These are phyloP conservation scores for Leucoptera coffeella DNA, from an alignment of 2,888 invertebrate genomes.

Conservation along the genomic window DNA sequence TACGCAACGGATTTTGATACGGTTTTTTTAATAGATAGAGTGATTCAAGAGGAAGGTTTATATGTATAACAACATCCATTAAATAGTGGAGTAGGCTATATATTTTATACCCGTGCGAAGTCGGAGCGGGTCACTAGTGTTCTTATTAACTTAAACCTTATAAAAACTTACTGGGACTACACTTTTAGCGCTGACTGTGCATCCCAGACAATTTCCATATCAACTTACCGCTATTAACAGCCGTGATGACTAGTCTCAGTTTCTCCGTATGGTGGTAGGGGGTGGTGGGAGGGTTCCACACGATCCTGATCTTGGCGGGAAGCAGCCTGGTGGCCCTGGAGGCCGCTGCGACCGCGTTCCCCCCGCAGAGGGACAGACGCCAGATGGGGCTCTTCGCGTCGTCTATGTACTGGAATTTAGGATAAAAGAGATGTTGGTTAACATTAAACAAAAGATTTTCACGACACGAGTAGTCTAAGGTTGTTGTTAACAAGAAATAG, in stretches of 20 bases:
- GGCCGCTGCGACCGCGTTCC: conserved; percentile 46
- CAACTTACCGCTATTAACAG: conserved; percentile 38
- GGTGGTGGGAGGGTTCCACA: conserved; percentile 46
- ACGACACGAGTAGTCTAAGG: background rate
- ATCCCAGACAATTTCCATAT: no score
- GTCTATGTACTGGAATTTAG: conserved; percentile 24
- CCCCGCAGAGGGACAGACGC: conserved; percentile 51
- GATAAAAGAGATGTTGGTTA: background rate
- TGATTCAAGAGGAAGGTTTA: no score
- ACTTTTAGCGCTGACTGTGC: no score
- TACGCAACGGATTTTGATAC: no score
- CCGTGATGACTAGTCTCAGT: conserved; percentile 35
- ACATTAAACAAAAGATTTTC: background rate
- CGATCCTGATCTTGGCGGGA: conserved; percentile 48
- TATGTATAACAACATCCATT: no score
- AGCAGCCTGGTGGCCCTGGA: conserved; percentile 37
- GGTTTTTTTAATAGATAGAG: no score
- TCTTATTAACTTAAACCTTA: no score
- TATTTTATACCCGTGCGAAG: no score
- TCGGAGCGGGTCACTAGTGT: no score
- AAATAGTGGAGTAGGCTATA: no score
- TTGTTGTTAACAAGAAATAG: no score
- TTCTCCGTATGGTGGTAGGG: conserved; percentile 42
- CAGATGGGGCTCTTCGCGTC: conserved; percentile 43
- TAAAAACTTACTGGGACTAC: no score